A percentile compares a stretch with the other conserved stretches of the same genome.
Evolutionary conservation across 1,140 invertebrate genomes (phyloP).

Genomic region (Leptinotarsa lineolata): DNA sequence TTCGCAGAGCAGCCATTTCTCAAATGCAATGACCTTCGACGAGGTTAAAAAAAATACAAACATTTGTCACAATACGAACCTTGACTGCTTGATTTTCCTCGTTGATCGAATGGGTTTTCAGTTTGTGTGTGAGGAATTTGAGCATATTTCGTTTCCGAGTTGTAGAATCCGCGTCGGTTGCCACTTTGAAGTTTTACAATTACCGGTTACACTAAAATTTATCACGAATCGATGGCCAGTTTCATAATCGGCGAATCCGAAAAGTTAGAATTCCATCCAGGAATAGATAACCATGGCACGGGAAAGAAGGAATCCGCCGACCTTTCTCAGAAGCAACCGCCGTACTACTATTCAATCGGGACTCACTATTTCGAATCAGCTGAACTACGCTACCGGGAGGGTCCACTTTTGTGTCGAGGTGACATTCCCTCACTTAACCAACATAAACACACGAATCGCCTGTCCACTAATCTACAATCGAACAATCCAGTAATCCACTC

Average conservation of each 20-base stretch:
- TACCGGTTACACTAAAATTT: slow-evolving; percentile 5
- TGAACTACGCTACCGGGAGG: slow-evolving; percentile 43
- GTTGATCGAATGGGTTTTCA: slow-evolving; percentile 78
- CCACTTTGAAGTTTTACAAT: slow-evolving; percentile 45
- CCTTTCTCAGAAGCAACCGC: slow-evolving; percentile 29
- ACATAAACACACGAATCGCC: not conserved
- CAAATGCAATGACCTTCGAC: slow-evolving; percentile 53
- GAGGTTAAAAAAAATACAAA: slow-evolving; percentile 47
- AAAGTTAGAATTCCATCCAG: slow-evolving; percentile 18
- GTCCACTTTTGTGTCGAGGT: slow-evolving; percentile 52
- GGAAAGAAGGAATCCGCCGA: slow-evolving; percentile 25
- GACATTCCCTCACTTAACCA: slow-evolving; percentile 17
- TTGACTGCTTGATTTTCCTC: slow-evolving; percentile 63
- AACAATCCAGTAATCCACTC: not conserved
- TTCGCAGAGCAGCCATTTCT: slow-evolving; percentile 55
- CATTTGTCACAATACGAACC: slow-evolving; percentile 47
- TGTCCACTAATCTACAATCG: not conserved
- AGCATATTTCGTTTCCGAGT: slow-evolving; percentile 65
- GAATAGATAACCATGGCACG: not conserved
- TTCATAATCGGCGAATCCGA: slow-evolving; percentile 3
- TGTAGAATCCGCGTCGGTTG: slow-evolving; percentile 44
- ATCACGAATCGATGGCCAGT: slow-evolving; percentile 24
- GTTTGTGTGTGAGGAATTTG: slow-evolving; percentile 79
- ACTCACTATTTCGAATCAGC: slow-evolving; percentile 42
- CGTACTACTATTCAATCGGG: slow-evolving; percentile 38